A percentile compares a stretch with the other conserved stretches of the same genome.
phyloP scores from a whole-genome alignment of 2,797 vertebrate genomes.

The Chelidonichthys spinosus region DNA sequence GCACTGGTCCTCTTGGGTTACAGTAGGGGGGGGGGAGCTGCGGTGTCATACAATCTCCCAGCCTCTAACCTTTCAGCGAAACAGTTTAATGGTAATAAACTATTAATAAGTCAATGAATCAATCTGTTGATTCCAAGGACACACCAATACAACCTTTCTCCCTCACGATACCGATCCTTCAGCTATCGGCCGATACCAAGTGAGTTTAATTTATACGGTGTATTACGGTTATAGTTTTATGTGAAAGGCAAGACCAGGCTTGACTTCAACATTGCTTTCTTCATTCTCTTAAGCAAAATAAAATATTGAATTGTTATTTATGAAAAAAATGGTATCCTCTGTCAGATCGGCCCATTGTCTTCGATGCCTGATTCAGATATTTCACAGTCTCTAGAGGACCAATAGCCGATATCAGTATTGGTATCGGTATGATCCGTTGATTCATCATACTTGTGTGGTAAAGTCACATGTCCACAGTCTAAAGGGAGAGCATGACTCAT shows the following conservation, averaged over 20 bases:
- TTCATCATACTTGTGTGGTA: slow-evolving; percentile 61
- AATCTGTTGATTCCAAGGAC: slow-evolving; percentile 48
- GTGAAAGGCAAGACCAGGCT: background rate
- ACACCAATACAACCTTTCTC: background rate
- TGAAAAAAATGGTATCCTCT: background rate
- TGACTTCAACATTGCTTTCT: background rate
- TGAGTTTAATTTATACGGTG: background rate
- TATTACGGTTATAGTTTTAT: background rate
- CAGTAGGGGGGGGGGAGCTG: slow-evolving; percentile 44
- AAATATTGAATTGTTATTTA: background rate
- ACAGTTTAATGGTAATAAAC: slow-evolving; percentile 68
- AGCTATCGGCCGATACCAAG: background rate
- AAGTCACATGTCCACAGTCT: slow-evolving; percentile 47
- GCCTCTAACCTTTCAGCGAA: slow-evolving; percentile 60
- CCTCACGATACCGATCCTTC: background rate
- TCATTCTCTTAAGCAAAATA: background rate
- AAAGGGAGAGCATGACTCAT: slow-evolving; percentile 70
- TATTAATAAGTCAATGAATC: slow-evolving; percentile 74
- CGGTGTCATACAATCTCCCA: slow-evolving; percentile 66
- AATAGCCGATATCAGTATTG: background rate
- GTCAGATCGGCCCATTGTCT: background rate
- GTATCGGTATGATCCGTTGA: slow-evolving; percentile 36
- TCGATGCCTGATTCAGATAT: too few species aligned
- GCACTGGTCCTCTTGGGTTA: slow-evolving; percentile 66
- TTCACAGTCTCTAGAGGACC: too few species aligned